These are phyloP conservation scores for Nymphicus hollandicus DNA, from an alignment of 2,113 vertebrate genomes.

Conservation along the genomic window DNA sequence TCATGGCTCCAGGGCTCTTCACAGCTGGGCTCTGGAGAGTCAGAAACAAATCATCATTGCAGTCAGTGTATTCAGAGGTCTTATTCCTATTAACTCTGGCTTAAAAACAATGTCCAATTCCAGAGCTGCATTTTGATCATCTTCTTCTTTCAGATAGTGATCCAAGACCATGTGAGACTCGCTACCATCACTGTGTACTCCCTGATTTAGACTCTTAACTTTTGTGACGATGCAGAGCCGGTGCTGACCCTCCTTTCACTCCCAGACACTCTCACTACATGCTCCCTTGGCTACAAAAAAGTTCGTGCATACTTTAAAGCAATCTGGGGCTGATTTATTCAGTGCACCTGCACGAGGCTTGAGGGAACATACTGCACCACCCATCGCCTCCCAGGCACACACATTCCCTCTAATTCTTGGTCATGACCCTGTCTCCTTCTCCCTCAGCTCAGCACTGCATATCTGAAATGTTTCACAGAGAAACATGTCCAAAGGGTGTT, in stretches of 20 bases:
- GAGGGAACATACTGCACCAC: neutral
- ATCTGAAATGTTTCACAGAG: neutral
- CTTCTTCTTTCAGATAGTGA: neutral
- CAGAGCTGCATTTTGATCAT: neutral
- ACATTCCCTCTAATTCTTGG: conserved; percentile 27
- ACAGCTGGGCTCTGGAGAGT: neutral
- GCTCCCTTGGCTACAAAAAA: neutral
- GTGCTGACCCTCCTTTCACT: neutral
- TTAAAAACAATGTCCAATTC: neutral
- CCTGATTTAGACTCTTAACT: neutral
- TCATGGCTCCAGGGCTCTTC: conserved; percentile 25
- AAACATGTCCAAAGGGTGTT: neutral
- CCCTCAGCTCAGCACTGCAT: neutral
- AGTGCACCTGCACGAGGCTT: conserved; percentile 25
- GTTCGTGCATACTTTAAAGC: conserved; percentile 19
- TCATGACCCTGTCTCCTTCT: conserved; percentile 26
- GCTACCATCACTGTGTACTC: neutral
- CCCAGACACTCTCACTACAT: neutral
- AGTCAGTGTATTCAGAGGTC: neutral
- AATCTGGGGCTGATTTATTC: conserved; percentile 48
- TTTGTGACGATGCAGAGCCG: neutral
- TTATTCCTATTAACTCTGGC: neutral
- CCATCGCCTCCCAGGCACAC: neutral
- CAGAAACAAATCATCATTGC: neutral
- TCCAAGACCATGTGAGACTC: neutral